Evolutionary conservation across 35 echinoderm and acorn worm genomes (phyloP), one percentile per base, ranked within the genome.

Genomic region (Apostichopus japonicus): DNA sequence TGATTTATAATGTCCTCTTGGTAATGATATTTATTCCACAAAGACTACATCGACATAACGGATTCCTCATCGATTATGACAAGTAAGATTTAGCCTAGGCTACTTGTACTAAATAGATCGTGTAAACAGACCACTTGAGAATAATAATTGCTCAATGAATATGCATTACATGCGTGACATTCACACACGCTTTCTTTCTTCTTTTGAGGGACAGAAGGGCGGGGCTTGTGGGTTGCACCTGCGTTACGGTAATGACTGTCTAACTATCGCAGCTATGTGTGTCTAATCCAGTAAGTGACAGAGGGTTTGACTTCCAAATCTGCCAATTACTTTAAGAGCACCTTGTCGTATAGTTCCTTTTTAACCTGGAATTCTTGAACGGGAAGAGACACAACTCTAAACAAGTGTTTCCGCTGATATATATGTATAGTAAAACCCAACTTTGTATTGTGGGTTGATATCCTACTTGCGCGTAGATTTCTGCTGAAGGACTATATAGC

Each of bases 261-360:
- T 67, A 67, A 15, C 63, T 67, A 67, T 67, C 11, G 63, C 11
- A 15, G 63, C 19, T 67, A 67, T 67, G 63, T 83, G 52, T 52
- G 14, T 54, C 79, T 83, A 83, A 83, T 83, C 79, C 79, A 54
- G 17, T 83, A 44, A 55, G 54, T 83, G 79, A 83, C 79, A 83
- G 79, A 54, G 54, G 79, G 24, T 24, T 83, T 83, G 79, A 83
- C 79, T 83, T 83, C 79, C 79, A 83, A 83, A 83, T 83, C 79
- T 83, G 79, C 9, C 79, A 83, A 54, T 83, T 44, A 44, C 33
- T 44, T 44, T 44, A 54, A 54, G 54, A 44, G 79, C 25, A 83
- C 24, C 51, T n/a, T 83, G 79, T 19, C 79, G 54, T 83, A 67
- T 44, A 44, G 63, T 67, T 19, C 0, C 11, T 67, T 67, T 11